Conservation (phyloP, 2,888 invertebrate species). For the Panopea generosa region DNA sequence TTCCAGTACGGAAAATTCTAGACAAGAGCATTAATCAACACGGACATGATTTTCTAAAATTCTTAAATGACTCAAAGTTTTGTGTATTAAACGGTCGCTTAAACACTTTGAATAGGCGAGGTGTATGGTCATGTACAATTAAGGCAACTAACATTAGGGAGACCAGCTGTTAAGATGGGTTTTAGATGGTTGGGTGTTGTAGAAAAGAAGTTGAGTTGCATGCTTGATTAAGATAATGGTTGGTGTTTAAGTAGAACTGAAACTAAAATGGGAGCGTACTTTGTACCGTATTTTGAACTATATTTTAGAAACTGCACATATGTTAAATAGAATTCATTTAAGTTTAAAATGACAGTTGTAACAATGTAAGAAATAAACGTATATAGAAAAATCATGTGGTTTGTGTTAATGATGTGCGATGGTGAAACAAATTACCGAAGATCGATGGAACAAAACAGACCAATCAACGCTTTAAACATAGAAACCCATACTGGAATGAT, state of each 20-base stretch:
- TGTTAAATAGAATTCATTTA: constrained; percentile 1
- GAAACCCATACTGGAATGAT: constrained; percentile 26
- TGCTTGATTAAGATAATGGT: too few species aligned
- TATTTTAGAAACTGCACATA: too few species aligned
- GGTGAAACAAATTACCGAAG: constrained; percentile 1
- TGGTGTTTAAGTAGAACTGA: too few species aligned
- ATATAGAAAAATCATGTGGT: too few species aligned
- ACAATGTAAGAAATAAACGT: constrained; percentile 27
- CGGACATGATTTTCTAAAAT: constrained; percentile 16
- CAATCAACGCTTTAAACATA: constrained; percentile 1
- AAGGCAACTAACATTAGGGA: constrained; percentile 13
- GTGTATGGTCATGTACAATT: not conserved
- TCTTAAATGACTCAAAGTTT: constrained; percentile 16
- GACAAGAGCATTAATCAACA: constrained; percentile 24
- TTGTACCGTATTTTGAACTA: too few species aligned
- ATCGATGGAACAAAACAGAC: not conserved
- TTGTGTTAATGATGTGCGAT: too few species aligned
- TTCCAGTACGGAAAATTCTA: too few species aligned
- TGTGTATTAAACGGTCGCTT: too few species aligned
- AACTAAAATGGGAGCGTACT: too few species aligned
- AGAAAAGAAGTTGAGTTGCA: too few species aligned
- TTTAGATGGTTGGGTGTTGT: not conserved
- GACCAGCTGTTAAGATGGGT: not conserved
- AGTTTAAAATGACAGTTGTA: constrained; percentile 15
- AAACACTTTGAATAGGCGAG: not conserved